Percentiles rank a stretch among this genome's conserved stretches.
phyloP scores from a whole-genome alignment of 1,140 invertebrate species.

The Telenomus remus region DNA sequence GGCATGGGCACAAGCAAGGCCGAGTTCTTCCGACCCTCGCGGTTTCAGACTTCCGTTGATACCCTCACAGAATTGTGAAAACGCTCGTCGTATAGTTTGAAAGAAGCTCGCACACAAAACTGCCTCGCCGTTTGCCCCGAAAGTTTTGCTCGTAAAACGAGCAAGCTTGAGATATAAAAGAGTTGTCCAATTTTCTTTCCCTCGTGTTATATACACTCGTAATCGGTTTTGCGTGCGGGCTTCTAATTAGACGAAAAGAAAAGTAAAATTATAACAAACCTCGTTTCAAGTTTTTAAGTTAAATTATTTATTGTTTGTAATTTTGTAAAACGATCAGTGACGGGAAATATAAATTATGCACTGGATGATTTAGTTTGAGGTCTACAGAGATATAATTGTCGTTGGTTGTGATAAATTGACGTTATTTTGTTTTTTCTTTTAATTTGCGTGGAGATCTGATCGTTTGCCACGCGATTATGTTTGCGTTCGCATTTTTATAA shows the following conservation, averaged over 20 bases:
- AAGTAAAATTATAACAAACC: too few species aligned
- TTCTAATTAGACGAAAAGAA: constrained; percentile 10
- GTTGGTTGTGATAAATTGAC: constrained; percentile 49
- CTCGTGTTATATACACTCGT: neutral
- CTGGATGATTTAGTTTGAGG: constrained; percentile 25
- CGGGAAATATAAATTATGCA: constrained; percentile 16
- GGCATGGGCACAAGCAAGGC: constrained; percentile 66
- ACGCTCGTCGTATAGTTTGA: constrained; percentile 23
- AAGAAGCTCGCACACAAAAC: constrained; percentile 42
- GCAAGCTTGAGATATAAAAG: constrained; percentile 11
- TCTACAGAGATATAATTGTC: constrained; percentile 25
- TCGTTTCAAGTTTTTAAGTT: constrained; percentile 45
- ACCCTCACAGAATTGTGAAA: constrained; percentile 75
- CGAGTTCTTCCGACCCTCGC: constrained; percentile 41
- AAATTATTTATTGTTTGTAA: constrained; percentile 47
- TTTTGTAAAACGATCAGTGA: constrained; percentile 21
- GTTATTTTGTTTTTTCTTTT: constrained; percentile 20
- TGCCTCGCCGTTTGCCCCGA: constrained; percentile 2
- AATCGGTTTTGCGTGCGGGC: constrained; percentile 17
- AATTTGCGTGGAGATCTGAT: neutral
- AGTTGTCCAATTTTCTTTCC: neutral
- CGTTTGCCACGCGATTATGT: neutral
- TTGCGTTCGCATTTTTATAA: neutral
- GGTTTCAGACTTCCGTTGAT: constrained; percentile 73
- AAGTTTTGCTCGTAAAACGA: constrained; percentile 11